These are phyloP conservation scores for Drosophila multiciliata DNA, from an alignment of 2,888 invertebrate species.

Conservation along the genomic window DNA sequence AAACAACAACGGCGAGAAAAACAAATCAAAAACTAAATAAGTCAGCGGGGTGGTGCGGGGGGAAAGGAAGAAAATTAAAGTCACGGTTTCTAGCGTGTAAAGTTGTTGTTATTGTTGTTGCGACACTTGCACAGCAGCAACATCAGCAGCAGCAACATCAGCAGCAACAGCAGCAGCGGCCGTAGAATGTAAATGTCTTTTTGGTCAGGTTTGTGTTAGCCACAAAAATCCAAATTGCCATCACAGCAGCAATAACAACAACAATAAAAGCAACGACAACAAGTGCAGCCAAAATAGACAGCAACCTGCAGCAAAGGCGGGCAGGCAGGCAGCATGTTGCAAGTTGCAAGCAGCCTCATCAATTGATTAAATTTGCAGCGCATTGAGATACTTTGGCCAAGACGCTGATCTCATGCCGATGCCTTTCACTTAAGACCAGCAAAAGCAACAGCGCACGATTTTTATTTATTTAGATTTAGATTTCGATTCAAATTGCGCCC, in stretches of 20 bases:
- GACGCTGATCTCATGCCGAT: conserved; percentile 70
- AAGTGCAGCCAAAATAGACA: conserved; percentile 49
- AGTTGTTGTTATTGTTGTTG: conserved; percentile 65
- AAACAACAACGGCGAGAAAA: conserved; percentile 32
- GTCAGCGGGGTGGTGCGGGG: conserved; percentile 24
- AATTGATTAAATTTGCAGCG: conserved; percentile 78
- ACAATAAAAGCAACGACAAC: conserved; percentile 62
- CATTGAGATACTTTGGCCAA: conserved; percentile 66
- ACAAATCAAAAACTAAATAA: conserved; percentile 67
- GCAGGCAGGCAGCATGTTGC: conserved; percentile 27
- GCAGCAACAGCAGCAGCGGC: conserved; percentile 53
- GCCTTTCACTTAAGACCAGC: conserved; percentile 74
- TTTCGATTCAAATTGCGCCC: conserved; percentile 62
- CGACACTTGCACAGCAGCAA: conserved; percentile 66
- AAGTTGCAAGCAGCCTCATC: conserved; percentile 70
- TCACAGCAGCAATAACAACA: conserved; percentile 58
- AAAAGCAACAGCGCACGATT: conserved; percentile 73
- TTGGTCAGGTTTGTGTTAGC: conserved; percentile 74
- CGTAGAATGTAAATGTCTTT: conserved; percentile 79
- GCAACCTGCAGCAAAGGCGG: conserved; percentile 38
- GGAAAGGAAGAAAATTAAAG: conserved; percentile 76
- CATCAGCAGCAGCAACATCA: conserved; percentile 21
- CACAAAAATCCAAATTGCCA: conserved; percentile 78
- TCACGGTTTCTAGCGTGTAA: conserved; percentile 82
- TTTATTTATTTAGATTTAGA: conserved; percentile 80